Base-by-base conservation (phyloP, 2,797 vertebrate species). In the Gambusia yucatana region DNA sequence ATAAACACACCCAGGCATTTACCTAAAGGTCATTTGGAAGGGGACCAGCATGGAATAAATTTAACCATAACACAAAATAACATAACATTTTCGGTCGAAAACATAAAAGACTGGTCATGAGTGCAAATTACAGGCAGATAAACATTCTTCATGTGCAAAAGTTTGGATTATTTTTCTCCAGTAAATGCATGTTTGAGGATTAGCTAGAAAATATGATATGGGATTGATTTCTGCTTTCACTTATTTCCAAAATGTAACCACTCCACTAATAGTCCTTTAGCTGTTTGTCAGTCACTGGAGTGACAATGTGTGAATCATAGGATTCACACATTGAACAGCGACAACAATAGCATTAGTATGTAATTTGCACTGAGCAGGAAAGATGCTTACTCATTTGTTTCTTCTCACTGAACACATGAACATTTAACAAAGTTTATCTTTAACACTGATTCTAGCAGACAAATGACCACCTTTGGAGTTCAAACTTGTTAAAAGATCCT, bases 21-120 rank as follows among this genome's bases (percentile, higher is more conserved):
- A 84, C 73, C 79, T 82, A 88, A 92, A 91, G 91, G 92, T 94
- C 90, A 89, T 74, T 55, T 82, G 69, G 75, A 84, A 86, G 10
- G 39, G 75, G 76, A 88, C 92, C 83, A 52, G 84, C 87, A 91
- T 91, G 89, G 87, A 91, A 89, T 79, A 92, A 79, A 92, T 91
- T 88, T 87, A 79, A 87, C 85, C 82, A 86, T 78, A 85, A 87
- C 82, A 11, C 84, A 84, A 91, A 85, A 90, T 46, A 90, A 85
- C 76, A 82, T 30, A 86, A 82, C 75, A 73, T 88, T 88, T 89
- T 76, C 78, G 76, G 88, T 89, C 85, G 83, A 79, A 84, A 20
- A 3, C 61, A 80, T 77, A 82, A 73, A 72, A 75, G 80, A 46
- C 44, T 14, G 63, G 61, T 59, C n/a, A 47, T 43, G 75, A 82